Conservation (phyloP, 2,113 vertebrate genomes). For the Mionectes macconnelli region DNA sequence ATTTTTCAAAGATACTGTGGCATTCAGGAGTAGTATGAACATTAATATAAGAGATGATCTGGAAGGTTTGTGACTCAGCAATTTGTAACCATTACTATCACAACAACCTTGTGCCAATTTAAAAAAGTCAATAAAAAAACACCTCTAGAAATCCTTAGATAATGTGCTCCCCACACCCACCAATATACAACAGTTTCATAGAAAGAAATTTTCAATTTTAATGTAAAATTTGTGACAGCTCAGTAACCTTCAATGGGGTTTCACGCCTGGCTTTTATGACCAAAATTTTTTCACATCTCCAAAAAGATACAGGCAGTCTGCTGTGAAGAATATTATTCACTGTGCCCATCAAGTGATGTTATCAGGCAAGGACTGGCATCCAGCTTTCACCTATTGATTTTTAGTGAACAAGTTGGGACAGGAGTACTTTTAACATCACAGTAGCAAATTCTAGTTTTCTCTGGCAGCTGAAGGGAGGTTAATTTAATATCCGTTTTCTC, state of each 20-base stretch:
- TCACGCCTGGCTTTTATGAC: not conserved
- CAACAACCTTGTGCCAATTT: not conserved
- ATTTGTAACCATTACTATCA: not conserved
- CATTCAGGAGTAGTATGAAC: not conserved
- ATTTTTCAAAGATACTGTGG: not conserved
- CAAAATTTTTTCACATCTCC: not conserved
- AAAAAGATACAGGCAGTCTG: not conserved
- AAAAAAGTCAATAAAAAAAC: not conserved
- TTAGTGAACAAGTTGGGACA: not conserved
- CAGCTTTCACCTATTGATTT: not conserved
- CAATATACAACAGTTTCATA: rapidly evolving
- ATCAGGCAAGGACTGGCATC: not conserved
- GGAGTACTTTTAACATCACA: not conserved
- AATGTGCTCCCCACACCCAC: not conserved
- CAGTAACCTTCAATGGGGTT: not conserved
- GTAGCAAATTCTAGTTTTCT: not conserved
- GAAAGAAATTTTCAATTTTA: not conserved
- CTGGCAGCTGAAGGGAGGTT: not conserved
- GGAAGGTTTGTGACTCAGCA: not conserved
- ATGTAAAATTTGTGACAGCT: not conserved
- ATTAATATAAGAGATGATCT: not conserved
- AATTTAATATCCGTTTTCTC: not conserved
- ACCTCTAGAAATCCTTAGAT: not conserved
- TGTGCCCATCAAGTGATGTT: not conserved
- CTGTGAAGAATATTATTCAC: not conserved